Base-by-base conservation (phyloP, 2,888 invertebrate genomes). In the Embidobia sp. region DNA sequence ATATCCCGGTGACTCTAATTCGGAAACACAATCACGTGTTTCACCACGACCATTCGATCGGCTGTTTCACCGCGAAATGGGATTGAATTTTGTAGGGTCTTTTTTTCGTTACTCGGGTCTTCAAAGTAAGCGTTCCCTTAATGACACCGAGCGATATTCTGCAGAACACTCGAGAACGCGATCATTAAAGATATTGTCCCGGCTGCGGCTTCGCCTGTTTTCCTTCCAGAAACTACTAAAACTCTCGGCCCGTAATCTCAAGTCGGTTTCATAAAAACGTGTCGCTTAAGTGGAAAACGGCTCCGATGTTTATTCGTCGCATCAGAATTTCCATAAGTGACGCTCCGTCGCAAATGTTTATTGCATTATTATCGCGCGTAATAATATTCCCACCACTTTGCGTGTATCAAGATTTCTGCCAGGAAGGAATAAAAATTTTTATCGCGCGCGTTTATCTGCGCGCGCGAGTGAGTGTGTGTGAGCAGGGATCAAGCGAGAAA, bases 71-170 rank as follows among this genome's bases (percentile, higher is more conserved):
- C n/a, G n/a, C n/a, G n/a, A n/a, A n/a, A n/a, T n/a, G n/a, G n/a
- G n/a, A n/a, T n/a, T n/a, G n/a, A n/a, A n/a, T n/a, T n/a, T n/a
- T n/a, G n/a, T n/a, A n/a, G n/a, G n/a, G n/a, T n/a, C n/a, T n/a
- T 44, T 22, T 29, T 48, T 29, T 48, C 22, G 22, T 3, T 6
- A 22, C 22, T 22, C 22, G 37, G 26, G 18, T 35, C 13, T 2
- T 3, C 26, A 3, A 26, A 44, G 19, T 26, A 46, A 77, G 67
- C 63, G 44, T 72, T 35, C 19, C 57, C 67, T 40, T 72, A 64
- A 76, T 72, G 70, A 76, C 79, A 53, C 42, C 67, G 66, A 61
- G 76, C 67, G 81, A 83, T 59, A 83, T 78, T 82, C 77, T 82
- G 81, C 83, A 83, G 81, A 85, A 77, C 64, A 49, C 64, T 51